phyloP scores from a whole-genome alignment of 2,888 invertebrate species.

The Nineta flava region DNA sequence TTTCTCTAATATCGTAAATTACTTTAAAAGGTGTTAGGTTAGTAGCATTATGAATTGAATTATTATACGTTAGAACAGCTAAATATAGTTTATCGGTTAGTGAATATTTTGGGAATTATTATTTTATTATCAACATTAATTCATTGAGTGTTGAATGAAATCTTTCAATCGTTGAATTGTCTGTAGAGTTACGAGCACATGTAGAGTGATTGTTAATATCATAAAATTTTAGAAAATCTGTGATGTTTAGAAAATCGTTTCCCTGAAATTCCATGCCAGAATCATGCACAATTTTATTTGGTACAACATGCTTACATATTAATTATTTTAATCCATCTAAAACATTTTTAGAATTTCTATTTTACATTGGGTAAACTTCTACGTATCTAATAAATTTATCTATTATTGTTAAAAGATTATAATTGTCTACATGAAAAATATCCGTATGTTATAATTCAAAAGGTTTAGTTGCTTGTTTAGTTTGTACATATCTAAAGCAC shows the following conservation, averaged over 20 bases:
- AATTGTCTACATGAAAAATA: constrained; percentile 6
- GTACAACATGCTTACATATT: background rate
- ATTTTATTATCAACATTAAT: background rate
- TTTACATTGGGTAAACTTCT: constrained; percentile 9
- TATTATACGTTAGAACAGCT: background rate
- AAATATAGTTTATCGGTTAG: background rate
- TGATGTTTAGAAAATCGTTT: constrained; percentile 8
- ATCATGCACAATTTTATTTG: constrained; percentile 11
- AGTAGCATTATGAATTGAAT: background rate
- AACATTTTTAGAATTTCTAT: background rate
- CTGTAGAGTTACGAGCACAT: constrained; percentile 10
- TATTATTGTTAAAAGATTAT: constrained; percentile 13
- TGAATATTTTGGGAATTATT: background rate
- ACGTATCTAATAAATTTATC: constrained; percentile 14
- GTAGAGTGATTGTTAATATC: constrained; percentile 13
- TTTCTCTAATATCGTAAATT: background rate
- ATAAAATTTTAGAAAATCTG: constrained; percentile 11
- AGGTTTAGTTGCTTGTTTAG: constrained; percentile 5
- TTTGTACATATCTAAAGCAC: constrained; percentile 2
- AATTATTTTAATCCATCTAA: background rate
- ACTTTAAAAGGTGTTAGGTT: background rate
- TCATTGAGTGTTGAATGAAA: constrained; percentile 11
- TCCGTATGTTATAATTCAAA: constrained; percentile 6
- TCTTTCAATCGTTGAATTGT: constrained; percentile 12
- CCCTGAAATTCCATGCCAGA: constrained; percentile 14